Percentiles rank a stretch among this genome's conserved stretches.
Conservation (phyloP, 2,113 vertebrate species). For the Dromas ardeola region DNA sequence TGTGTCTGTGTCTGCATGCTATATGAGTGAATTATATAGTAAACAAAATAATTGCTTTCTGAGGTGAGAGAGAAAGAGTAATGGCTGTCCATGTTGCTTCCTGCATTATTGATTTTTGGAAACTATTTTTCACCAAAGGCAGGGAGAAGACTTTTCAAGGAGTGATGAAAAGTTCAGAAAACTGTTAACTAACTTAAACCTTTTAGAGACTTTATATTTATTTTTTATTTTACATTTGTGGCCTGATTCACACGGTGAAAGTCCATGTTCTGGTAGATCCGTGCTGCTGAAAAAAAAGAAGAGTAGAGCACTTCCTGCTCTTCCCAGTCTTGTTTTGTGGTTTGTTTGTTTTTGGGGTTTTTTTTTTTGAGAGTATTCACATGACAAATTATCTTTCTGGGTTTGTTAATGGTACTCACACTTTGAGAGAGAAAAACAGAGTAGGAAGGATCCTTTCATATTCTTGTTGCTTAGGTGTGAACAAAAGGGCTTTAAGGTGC, state of each 20-base stretch:
- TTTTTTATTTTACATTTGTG: background rate
- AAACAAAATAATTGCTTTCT: background rate
- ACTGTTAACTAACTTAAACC: background rate
- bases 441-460: background rate
- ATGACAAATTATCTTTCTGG: background rate
- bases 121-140: background rate
- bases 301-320: background rate
- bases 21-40: background rate
- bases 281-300: background rate
- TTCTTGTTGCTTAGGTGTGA: background rate
- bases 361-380: background rate
- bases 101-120: background rate
- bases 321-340: background rate
- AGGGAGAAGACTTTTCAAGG: background rate
- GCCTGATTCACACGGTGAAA: background rate
- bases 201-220: background rate
- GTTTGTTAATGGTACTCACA: background rate
- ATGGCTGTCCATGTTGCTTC: background rate
- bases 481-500: background rate
- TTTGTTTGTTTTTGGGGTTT: background rate
- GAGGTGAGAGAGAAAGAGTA: background rate
- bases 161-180: background rate
- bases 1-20: background rate
- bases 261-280: background rate
- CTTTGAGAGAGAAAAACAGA: background rate